phyloP scores from a whole-genome alignment of 2,888 invertebrate species.

The Apoderus coryli region DNA sequence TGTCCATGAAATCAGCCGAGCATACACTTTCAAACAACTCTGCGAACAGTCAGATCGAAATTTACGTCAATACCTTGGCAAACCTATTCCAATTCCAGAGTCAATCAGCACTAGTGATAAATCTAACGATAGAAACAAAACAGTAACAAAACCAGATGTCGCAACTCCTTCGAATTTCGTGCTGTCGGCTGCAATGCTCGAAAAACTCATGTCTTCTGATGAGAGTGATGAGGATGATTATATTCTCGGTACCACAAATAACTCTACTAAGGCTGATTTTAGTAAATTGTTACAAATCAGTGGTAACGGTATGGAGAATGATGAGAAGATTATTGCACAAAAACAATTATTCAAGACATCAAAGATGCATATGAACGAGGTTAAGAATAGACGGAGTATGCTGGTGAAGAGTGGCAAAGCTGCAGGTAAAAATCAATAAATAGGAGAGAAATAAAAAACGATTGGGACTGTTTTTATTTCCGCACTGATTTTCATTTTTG shows the following conservation, averaged over 20 bases:
- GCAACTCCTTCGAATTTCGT: conserved; percentile 22
- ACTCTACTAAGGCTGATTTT: too few species aligned
- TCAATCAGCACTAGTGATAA: conserved; percentile 21
- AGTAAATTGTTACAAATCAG: conserved; percentile 21
- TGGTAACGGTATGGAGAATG: conserved; percentile 23
- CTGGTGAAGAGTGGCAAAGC: conserved; percentile 24
- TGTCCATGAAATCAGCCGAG: conserved; percentile 33
- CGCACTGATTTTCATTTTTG: too few species aligned
- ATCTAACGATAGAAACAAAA: conserved; percentile 19
- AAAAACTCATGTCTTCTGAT: too few species aligned
- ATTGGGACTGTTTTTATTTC: too few species aligned
- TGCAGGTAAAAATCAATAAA: too few species aligned
- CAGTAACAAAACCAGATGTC: conserved; percentile 4
- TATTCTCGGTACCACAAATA: too few species aligned
- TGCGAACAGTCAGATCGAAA: conserved; percentile 35
- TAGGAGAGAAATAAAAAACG: too few species aligned
- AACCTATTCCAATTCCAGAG: conserved; percentile 26
- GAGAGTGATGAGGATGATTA: conserved; percentile 19
- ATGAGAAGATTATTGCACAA: conserved; percentile 32
- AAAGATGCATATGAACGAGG: conserved; percentile 27
- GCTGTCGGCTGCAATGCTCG: conserved; percentile 27
- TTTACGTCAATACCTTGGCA: conserved; percentile 31
- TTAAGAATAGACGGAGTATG: conserved; percentile 22
- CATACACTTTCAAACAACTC: conserved; percentile 35
- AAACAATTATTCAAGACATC: conserved; percentile 30